These are phyloP conservation scores for Alloplasta piceator DNA, from an alignment of 2,888 invertebrate species.

Conservation along the genomic window DNA sequence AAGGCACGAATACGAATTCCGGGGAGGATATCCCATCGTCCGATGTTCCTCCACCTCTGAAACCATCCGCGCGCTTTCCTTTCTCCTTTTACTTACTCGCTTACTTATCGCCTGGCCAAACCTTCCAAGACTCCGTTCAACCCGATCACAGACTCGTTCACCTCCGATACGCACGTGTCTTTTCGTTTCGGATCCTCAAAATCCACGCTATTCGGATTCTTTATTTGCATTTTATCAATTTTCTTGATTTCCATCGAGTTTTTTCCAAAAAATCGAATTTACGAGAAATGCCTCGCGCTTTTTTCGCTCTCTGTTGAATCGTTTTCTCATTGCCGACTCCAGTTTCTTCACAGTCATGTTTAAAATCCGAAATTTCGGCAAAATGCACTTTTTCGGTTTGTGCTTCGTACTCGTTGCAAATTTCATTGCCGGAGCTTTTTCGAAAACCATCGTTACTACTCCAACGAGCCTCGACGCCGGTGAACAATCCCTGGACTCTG, in stretches of 20 bases:
- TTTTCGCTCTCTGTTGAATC: not conserved
- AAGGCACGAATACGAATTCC: conserved; percentile 52
- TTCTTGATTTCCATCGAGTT: not conserved
- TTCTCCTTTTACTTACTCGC: conserved; percentile 47
- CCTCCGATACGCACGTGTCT: conserved; percentile 63
- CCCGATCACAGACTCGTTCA: conserved; percentile 58
- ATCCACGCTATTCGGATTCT: not conserved
- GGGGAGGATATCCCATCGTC: not conserved
- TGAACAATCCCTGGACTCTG: conserved; percentile 8
- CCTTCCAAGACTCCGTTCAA: conserved; percentile 34
- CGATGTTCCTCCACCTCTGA: conserved; percentile 9
- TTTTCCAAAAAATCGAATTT: not conserved
- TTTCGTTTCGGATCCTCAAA: conserved; percentile 16
- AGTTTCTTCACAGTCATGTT: not conserved
- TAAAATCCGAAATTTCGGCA: not conserved
- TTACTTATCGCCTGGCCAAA: conserved; percentile 17
- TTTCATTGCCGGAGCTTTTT: conserved; percentile 7
- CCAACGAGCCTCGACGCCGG: not conserved
- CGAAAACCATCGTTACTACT: conserved; percentile 18
- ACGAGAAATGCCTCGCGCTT: not conserved
- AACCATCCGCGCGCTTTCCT: conserved; percentile 46
- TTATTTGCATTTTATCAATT: not conserved
- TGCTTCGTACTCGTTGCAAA: conserved; percentile 31
- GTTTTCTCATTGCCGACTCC: not conserved
- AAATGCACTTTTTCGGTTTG: conserved; percentile 44